Conservation (phyloP, 2,113 vertebrate species). For the Zosterops pallidus region DNA sequence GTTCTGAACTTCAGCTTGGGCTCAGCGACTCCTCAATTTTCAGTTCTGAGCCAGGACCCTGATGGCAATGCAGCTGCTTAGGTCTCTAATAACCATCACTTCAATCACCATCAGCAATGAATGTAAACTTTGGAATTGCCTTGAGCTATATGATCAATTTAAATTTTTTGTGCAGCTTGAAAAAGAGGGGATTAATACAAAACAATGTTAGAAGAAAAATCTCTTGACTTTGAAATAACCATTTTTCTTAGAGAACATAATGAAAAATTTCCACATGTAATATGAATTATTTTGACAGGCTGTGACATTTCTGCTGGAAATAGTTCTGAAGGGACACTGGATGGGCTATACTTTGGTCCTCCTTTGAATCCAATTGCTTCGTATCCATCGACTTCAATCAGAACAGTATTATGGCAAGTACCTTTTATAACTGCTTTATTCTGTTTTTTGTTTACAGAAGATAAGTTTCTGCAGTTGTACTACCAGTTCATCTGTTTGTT, state of each 20-base stretch:
- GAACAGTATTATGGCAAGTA: not conserved
- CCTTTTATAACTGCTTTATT: not conserved
- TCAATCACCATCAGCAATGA: constrained; percentile 6
- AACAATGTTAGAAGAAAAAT: constrained; percentile 5
- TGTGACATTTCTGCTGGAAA: not conserved
- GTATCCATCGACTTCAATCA: not conserved
- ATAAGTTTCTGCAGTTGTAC: not conserved
- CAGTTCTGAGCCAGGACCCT: constrained; percentile 10
- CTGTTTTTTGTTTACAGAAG: not conserved
- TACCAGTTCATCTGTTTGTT: not conserved
- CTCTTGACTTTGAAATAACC: not conserved
- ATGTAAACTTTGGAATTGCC: constrained; percentile 12
- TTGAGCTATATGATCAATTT: constrained; percentile 9
- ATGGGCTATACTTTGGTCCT: not conserved
- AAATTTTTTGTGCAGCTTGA: not conserved
- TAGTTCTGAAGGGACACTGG: not conserved
- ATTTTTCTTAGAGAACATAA: not conserved
- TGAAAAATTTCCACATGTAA: not conserved
- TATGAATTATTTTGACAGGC: constrained; percentile 33
- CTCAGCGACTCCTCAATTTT: not conserved
- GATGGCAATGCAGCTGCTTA: constrained; percentile 32
- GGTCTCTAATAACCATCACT: constrained; percentile 35
- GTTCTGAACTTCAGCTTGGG: constrained; percentile 24
- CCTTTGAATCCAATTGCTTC: not conserved
- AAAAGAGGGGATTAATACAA: not conserved